phyloP scores from a whole-genome alignment of 2,888 invertebrate genomes.

The Limnephilus lunatus region DNA sequence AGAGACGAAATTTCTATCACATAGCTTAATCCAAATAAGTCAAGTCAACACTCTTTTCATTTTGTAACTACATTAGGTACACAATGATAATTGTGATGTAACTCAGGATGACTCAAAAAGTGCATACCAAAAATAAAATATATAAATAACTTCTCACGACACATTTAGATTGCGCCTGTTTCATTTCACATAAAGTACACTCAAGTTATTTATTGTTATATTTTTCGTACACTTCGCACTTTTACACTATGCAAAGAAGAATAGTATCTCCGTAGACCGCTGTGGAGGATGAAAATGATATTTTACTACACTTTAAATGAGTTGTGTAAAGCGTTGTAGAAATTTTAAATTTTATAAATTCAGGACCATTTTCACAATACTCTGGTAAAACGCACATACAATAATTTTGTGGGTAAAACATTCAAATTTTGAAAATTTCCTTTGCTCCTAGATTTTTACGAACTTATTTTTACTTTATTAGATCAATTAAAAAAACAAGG shows the following conservation, averaged over 20 bases:
- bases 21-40: no score
- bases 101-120: no score
- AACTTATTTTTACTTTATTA: no score
- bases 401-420: no score
- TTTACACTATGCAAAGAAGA: conserved; percentile 28
- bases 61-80: no score
- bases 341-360: not conserved
- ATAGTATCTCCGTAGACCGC: conserved; percentile 7
- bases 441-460: no score
- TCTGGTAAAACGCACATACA: not conserved
- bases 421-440: no score
- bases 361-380: not conserved
- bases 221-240: conserved; percentile 25
- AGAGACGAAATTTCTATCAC: no score
- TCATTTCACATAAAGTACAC: conserved; percentile 29
- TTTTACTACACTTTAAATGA: conserved; percentile 14
- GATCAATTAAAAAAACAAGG: no score
- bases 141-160: not conserved
- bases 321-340: not conserved
- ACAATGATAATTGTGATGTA: no score
- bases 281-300: not conserved
- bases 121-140: no score
- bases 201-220: conserved; percentile 27
- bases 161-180: conserved; percentile 14
- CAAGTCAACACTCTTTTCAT: no score